These are phyloP conservation scores for Apotomis capreana DNA, from an alignment of 2,888 invertebrate species.

Conservation along the genomic window DNA sequence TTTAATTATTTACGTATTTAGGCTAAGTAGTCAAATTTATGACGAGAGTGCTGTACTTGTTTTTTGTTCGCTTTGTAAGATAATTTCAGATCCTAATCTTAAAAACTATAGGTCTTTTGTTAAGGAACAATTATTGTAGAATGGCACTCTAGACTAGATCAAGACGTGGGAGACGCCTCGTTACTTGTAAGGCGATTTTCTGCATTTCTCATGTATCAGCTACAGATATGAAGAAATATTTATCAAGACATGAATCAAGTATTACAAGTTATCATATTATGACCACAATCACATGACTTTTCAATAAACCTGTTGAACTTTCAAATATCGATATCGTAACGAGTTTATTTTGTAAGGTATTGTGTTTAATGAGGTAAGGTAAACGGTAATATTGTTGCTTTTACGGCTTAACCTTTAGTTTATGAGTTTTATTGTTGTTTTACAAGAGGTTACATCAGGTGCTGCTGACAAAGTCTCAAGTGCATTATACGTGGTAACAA, in stretches of 20 bases:
- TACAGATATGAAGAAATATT: constrained; percentile 64
- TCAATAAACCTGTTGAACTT: constrained; percentile 35
- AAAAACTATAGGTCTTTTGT: background rate
- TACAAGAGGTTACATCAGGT: constrained; percentile 36
- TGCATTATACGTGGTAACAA: constrained; percentile 18
- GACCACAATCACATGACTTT: constrained; percentile 13
- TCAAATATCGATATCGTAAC: constrained; percentile 30
- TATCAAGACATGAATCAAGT: constrained; percentile 63
- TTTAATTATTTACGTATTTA: too few relatives aligned
- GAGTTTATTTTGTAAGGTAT: constrained; percentile 19
- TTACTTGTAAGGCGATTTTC: constrained; percentile 63
- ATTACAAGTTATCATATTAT: constrained; percentile 48
- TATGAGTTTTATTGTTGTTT: constrained; percentile 35
- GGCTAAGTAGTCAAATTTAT: too few relatives aligned
- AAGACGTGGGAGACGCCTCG: constrained; percentile 59
- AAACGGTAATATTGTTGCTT: constrained; percentile 26
- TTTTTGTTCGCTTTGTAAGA: too few relatives aligned
- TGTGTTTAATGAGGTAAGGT: constrained; percentile 9
- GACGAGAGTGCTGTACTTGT: too few relatives aligned
- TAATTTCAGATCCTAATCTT: too few relatives aligned
- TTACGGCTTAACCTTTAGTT: constrained; percentile 35
- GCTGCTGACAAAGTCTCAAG: constrained; percentile 35
- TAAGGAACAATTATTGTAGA: constrained; percentile 47
- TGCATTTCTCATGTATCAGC: constrained; percentile 65
- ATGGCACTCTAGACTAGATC: constrained; percentile 49